A percentile compares a stretch with the other conserved stretches of the same genome.
Evolutionary conservation across 2,888 invertebrate species (phyloP).

Genomic region (Falcaria lacertinaria): DNA sequence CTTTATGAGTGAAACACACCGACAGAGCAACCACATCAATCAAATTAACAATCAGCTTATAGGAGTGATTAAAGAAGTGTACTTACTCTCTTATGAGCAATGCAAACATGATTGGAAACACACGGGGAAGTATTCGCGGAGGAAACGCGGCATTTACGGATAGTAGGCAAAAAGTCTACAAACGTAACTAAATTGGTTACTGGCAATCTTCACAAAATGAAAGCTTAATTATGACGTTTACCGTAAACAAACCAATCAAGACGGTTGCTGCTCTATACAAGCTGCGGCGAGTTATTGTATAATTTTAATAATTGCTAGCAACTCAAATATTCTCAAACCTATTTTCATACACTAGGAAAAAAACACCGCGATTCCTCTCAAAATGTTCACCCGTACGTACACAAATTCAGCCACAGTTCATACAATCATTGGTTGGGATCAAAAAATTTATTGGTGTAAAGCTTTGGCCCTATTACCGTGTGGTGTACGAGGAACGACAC

Average conservation of each 20-base stretch:
- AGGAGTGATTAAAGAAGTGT: conserved; percentile 37
- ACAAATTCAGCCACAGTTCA: conserved; percentile 15
- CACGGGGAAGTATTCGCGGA: conserved; percentile 11
- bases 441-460: conserved; percentile 73
- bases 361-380: neutral
- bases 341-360: too few relatives aligned
- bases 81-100: conserved; percentile 30
- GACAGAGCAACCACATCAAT: conserved; percentile 34
- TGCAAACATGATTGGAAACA: conserved; percentile 38
- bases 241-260: too few relatives aligned
- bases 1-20: conserved; percentile 5
- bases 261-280: too few relatives aligned
- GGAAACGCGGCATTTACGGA: conserved; percentile 1
- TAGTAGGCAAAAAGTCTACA: too few relatives aligned
- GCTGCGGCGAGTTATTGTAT: too few relatives aligned
- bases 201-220: too few relatives aligned
- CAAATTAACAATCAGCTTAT: conserved; percentile 27
- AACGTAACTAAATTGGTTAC: too few relatives aligned
- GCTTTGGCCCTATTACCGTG: conserved; percentile 51
- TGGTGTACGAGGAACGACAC: conserved; percentile 24
- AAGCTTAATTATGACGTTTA: too few relatives aligned
- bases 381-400: conserved; percentile 25
- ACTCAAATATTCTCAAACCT: too few relatives aligned
- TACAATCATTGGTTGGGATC: conserved; percentile 59
- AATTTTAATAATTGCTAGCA: too few relatives aligned